A percentile compares a stretch with the other conserved stretches of the same genome.
Conservation (phyloP, 1,140 invertebrate species). For the Heliconius melpomene region DNA sequence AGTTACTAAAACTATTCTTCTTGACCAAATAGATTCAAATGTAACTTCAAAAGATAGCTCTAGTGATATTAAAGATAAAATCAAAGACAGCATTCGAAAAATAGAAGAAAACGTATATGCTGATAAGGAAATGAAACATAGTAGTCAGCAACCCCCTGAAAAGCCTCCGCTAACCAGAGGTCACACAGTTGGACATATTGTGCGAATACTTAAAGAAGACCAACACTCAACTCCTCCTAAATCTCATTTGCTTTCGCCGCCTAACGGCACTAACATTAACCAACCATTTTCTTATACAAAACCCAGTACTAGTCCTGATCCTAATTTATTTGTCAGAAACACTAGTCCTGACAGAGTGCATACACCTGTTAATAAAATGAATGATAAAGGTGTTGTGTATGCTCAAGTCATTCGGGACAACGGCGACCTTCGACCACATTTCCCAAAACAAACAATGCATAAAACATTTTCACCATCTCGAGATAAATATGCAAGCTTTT, state of each 20-base stretch:
- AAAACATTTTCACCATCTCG: constrained; percentile 73
- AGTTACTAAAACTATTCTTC: constrained; percentile 64
- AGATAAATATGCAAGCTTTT: constrained; percentile 79
- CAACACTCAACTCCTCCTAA: constrained; percentile 85
- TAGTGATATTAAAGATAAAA: constrained; percentile 70
- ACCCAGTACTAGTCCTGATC: constrained; percentile 81
- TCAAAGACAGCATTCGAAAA: constrained; percentile 73
- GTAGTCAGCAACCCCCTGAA: constrained; percentile 84
- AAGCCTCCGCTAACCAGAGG: constrained; percentile 84
- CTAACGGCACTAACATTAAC: constrained; percentile 86
- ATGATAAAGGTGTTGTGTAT: constrained; percentile 84
- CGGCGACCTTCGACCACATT: constrained; percentile 49
- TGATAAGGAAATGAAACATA: constrained; percentile 84
- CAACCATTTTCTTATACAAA: constrained; percentile 88
- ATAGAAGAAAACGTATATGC: constrained; percentile 81
- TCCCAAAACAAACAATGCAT: constrained; percentile 81
- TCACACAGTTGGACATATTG: constrained; percentile 84
- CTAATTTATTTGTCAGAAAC: constrained; percentile 75
- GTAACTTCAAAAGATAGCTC: constrained; percentile 55
- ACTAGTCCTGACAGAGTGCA: constrained; percentile 73
- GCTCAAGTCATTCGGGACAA: constrained; percentile 87
- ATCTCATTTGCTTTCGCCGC: constrained; percentile 83
- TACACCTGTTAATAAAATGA: constrained; percentile 74
- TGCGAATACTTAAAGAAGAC: constrained; percentile 84
- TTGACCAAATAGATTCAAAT: constrained; percentile 69